These are phyloP conservation scores for Epiblema foenella DNA, from an alignment of 2,888 invertebrate genomes.

Conservation along the genomic window DNA sequence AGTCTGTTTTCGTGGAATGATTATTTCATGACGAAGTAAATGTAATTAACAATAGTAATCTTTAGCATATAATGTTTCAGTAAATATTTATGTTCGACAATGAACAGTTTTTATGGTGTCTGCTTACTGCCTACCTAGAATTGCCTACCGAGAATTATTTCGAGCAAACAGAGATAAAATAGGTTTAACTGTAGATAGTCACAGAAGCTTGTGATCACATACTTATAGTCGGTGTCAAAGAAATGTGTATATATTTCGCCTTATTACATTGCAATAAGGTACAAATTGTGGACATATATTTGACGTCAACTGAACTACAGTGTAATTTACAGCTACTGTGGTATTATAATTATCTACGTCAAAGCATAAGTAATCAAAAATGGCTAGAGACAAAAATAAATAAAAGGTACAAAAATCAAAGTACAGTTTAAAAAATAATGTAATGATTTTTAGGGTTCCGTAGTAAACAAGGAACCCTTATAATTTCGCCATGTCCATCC, in stretches of 20 bases:
- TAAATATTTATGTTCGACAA: constrained; percentile 44
- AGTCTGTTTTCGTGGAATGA: neutral
- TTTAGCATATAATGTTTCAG: constrained; percentile 16
- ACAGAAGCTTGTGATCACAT: constrained; percentile 10
- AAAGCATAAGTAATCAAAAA: neutral
- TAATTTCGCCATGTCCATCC: too few relatives aligned
- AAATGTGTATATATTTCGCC: neutral
- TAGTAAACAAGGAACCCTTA: too few relatives aligned
- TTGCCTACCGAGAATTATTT: constrained; percentile 38
- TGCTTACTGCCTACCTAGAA: constrained; percentile 31
- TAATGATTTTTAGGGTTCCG: too few relatives aligned
- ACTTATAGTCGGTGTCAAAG: neutral
- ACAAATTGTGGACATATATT: neutral
- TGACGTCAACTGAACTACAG: neutral
- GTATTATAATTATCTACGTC: constrained; percentile 6
- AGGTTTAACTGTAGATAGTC: constrained; percentile 29
- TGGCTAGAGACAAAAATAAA: neutral
- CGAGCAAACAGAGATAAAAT: constrained; percentile 41
- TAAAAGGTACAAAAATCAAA: too few relatives aligned
- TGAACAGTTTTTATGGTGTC: constrained; percentile 42
- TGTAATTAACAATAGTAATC: constrained; percentile 9
- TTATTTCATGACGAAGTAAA: neutral
- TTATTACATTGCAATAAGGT: neutral
- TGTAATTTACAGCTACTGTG: constrained; percentile 1
- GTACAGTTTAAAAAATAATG: too few relatives aligned